Base-by-base conservation (phyloP, 1,140 invertebrate species). In the Helicoverpa zea region DNA sequence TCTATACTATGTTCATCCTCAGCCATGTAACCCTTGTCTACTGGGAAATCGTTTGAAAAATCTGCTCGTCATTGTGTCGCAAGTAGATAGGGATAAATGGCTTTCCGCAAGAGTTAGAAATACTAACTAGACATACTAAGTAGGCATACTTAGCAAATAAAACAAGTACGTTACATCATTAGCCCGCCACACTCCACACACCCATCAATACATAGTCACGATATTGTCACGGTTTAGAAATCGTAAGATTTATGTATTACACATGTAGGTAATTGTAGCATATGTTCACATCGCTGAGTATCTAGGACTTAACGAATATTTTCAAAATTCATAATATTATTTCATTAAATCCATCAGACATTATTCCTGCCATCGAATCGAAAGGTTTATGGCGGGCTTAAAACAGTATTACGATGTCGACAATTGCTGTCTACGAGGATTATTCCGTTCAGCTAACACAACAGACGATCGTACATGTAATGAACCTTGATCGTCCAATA, bases 401-500 rank as follows among this genome's bases (percentile, higher is more conserved):
- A 29, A 54, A 43, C 73, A 47, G 56, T 63, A 75, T 75, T 30
- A 75, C 14, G 30, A 12, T 58, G 18, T 58, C n/a, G 70, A 73
- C 70, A 58, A 43, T 16, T 9, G 72, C 51, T 80, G 82, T 73
- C 70, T 43, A 52, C 49, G 52, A 52, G 14, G 51, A 81, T 80
- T 80, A 80, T 79, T 63, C 59, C 80, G 83, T 81, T 80, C 82
- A 80, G 74, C 74, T 88, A 79, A 76, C 80, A 83, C 80, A 78
- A 63, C 74, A 81, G 76, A 73, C 74, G 81, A 81, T 80, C 74
- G 18, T 14, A 59, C n/a, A n/a, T n/a, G 54, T 47, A 59, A 23
- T 16, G 35, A 74, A 12, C 54, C n/a, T 63, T 81, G 59, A 81
- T 83, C 70, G 73, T 81, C 84, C 86, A 87, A 86, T 90, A 86